Evolutionary conservation across 2,113 vertebrate genomes (phyloP), one percentile per base, ranked within the genome.

Genomic region (Phoxinus phoxinus): DNA sequence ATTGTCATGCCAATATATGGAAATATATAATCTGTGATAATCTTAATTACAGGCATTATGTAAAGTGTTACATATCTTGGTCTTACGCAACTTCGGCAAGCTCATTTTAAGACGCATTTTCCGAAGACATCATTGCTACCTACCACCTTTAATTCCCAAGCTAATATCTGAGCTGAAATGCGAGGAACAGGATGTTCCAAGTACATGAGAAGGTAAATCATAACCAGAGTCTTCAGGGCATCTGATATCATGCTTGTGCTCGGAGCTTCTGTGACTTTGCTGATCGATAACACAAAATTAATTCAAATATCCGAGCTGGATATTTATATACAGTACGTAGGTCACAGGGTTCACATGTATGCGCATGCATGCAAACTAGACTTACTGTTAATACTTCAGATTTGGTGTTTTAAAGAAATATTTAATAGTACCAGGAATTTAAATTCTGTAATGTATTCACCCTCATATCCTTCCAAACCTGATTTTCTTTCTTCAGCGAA

Each of bases 31-130:
- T 73, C 53, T 74, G 65, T 72, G 48, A 81, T 84, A 19, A 73
- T 56, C 86, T 63, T 37, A 63, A 73, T 81, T 58, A 85, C 71
- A 67, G 48, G 77, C 86, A 76, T 87, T 85, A 85, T 65, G 78
- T 85, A 88, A 88, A 85, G 48, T 37, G 48, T 59, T 85, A 82
- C 25, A 82, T 87, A 81, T 27, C 13, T 53, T 6, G 35, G 32
- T 61, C 56, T 85, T 85, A 75, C 9, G 72, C 74, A 85, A 85
- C 41, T 56, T 61, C 30, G 13, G 44, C 48, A 37, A 82, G 71
- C 53, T 75, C 12, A 67, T 82, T 82, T 83, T 73, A 61, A 32
- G 65, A 80, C 4, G 19, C 69, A 27, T 58, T 69, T 81, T 73
- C 46, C 5, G 37, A 58, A 73, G 56, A 59, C 41, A 81, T 35